A percentile compares a stretch with the other conserved stretches of the same genome.
These are phyloP conservation scores for Hyla sarda DNA, from an alignment of 2,113 vertebrate genomes.

Conservation along the genomic window DNA sequence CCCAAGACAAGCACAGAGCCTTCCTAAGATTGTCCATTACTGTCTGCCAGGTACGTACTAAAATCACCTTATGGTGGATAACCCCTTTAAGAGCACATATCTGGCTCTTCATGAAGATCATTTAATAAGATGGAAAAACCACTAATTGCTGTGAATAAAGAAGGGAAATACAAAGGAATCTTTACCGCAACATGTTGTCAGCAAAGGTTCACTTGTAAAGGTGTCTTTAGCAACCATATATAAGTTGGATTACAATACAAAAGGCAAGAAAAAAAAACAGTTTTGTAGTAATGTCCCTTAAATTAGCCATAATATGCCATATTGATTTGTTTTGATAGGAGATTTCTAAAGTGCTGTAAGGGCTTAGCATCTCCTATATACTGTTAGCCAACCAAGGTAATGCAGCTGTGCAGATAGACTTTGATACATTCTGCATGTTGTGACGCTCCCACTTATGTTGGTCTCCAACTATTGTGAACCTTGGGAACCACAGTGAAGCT, in stretches of 20 bases:
- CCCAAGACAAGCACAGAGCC: too few relatives aligned
- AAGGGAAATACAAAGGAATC: not conserved
- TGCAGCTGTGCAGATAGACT: conserved; percentile 39
- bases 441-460: conserved; percentile 38
- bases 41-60: too few relatives aligned
- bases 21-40: too few relatives aligned
- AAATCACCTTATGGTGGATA: too few relatives aligned
- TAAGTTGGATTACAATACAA: not conserved
- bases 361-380: conserved; percentile 24
- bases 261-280: not conserved
- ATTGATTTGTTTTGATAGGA: conserved; percentile 33
- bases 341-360: conserved; percentile 13
- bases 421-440: conserved; percentile 46
- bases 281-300: conserved; percentile 11
- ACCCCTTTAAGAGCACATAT: too few relatives aligned
- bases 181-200: not conserved
- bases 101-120: too few relatives aligned
- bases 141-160: not conserved
- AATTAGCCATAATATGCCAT: not conserved
- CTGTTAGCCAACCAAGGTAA: not conserved
- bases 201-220: not conserved
- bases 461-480: conserved; percentile 38
- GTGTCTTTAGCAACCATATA: not conserved
- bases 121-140: not conserved
- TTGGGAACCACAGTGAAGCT: conserved; percentile 51